Percentiles rank a stretch among this genome's conserved stretches.
These are phyloP conservation scores for Cheirogaleus major DNA, from an alignment of 2,797 vertebrate genomes.

Conservation along the genomic window DNA sequence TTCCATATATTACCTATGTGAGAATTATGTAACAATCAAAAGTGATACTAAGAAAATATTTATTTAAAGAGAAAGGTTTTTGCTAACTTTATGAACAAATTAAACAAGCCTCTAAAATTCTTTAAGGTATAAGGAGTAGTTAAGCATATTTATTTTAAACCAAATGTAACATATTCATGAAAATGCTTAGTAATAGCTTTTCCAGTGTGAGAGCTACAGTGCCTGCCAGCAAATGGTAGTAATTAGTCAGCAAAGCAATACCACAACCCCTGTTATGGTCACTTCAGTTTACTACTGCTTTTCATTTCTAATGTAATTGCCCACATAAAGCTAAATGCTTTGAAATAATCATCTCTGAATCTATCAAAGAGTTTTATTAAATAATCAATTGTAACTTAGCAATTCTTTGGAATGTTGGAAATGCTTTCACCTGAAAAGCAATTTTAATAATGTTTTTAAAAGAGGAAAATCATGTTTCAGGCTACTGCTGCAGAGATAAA, in stretches of 20 bases:
- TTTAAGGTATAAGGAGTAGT: not conserved
- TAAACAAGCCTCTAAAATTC: not conserved
- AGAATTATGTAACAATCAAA: not conserved
- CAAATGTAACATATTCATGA: not conserved
- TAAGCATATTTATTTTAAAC: not conserved
- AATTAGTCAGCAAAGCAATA: not conserved
- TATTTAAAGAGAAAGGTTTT: not conserved
- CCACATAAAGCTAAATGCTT: conserved; percentile 40
- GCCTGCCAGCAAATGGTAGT: not conserved
- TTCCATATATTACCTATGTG: not conserved
- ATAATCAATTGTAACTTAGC: conserved; percentile 47
- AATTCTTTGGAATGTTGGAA: conserved; percentile 39
- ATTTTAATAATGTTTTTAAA: conserved; percentile 24
- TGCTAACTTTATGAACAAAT: not conserved
- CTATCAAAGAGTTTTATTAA: conserved; percentile 50
- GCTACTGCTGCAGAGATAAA: not conserved
- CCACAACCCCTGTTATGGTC: not conserved
- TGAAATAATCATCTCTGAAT: conserved; percentile 61
- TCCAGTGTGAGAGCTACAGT: not conserved
- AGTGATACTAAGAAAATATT: not conserved
- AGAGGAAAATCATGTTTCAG: not conserved
- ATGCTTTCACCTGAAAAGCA: conserved; percentile 41
- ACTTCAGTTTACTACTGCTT: conserved; percentile 10
- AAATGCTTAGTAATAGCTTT: not conserved
- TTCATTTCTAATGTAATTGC: conserved; percentile 37